Evolutionary conservation across 2,888 invertebrate genomes (phyloP).

Genomic region (Lobophora halterata): DNA sequence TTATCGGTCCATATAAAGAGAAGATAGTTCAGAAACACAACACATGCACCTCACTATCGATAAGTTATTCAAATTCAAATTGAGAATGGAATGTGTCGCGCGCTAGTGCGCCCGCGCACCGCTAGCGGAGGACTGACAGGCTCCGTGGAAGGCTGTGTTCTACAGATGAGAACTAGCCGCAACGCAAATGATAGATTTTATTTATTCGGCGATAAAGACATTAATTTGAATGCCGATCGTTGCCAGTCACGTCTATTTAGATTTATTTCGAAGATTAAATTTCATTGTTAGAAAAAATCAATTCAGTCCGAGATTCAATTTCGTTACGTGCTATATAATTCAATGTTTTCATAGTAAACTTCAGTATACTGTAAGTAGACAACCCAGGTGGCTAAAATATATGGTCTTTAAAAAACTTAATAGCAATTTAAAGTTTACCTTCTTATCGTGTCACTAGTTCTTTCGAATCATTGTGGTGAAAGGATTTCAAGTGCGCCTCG

Average conservation of each 20-base stretch:
- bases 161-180: constrained; percentile 45
- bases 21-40: constrained; percentile 53
- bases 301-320: no score
- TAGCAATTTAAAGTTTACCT: no score
- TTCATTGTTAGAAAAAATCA: no score
- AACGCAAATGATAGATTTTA: constrained; percentile 26
- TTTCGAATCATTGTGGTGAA: no score
- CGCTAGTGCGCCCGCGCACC: constrained; percentile 66
- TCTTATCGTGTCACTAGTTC: no score
- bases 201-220: constrained; percentile 13
- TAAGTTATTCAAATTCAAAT: constrained; percentile 30
- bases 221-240: constrained; percentile 4
- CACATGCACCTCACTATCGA: constrained; percentile 48
- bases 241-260: constrained; percentile 8
- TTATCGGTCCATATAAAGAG: constrained; percentile 68
- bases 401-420: no score
- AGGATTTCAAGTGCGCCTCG: no score
- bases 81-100: constrained; percentile 39
- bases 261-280: no score
- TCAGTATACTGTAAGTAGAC: no score
- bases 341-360: no score
- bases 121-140: constrained; percentile 56
- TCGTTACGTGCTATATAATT: no score
- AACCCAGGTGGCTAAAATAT: no score
- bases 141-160: constrained; percentile 50